Evolutionary conservation across 2,113 vertebrate genomes (phyloP), one percentile per base, ranked within the genome.

Genomic region (Haemorhous mexicanus): DNA sequence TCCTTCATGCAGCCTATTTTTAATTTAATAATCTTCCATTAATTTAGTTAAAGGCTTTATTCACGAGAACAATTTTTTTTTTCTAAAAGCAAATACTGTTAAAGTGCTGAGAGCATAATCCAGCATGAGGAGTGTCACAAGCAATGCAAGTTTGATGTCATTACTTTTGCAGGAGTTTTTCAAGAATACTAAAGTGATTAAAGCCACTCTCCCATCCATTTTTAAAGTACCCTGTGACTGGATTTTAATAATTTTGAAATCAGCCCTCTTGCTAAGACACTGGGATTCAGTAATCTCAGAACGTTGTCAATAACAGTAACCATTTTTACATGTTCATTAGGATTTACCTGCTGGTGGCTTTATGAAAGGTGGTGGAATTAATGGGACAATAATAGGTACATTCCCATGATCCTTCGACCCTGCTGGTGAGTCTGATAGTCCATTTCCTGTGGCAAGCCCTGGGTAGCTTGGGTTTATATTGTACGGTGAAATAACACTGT

Each of bases 281-380:
- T 6, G 8, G 32, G 81, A 89, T n/a, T 77, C 28, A 84, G 80
- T 32, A 87, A 75, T 33, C 47, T 83, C 73, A 50, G 77, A 88
- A 91, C 1, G 0, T 6, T 47, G 46, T 52, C 66, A 78, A 47
- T 21, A 49, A 75, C 55, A 30, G 13, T 50, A 87, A 82, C 37
- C 35, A 92, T 72, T 83, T 76, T 69, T 8, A 94, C 95, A 88
- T 10, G 26, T 53, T 95, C 83, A 27, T 83, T 27, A 87, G 64
- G 62, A 96, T 97, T 97, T 99, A 99, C 99, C 99, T 99, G 99
- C 98, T 97, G 99, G 98, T 97, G 99, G 98, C 97, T 99, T 99
- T 98, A 99, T 99, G 97, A 99, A 98, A 93, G 99, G 99, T 37
- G 99, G 99, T 39, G 99, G 99, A 97, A 99, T 99, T 98, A 99